A percentile compares a stretch with the other conserved stretches of the same genome.
These are phyloP conservation scores for Rhinella marina DNA, from an alignment of 2,797 vertebrate genomes.

Conservation along the genomic window DNA sequence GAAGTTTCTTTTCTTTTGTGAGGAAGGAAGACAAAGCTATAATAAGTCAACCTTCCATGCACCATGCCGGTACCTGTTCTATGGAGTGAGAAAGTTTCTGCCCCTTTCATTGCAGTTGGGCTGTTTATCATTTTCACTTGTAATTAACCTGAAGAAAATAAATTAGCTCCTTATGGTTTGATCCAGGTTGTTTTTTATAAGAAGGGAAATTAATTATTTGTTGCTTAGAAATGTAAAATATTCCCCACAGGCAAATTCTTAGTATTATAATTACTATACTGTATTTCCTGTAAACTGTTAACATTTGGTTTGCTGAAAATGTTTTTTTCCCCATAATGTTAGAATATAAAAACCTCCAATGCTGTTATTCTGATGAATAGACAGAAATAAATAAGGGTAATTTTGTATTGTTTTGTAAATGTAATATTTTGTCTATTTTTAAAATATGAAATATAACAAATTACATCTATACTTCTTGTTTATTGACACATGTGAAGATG, in stretches of 20 bases:
- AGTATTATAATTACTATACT: slow-evolving; percentile 19
- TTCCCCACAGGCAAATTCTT: slow-evolving; percentile 4
- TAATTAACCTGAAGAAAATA: slow-evolving; percentile 44
- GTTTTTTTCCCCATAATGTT: neutral
- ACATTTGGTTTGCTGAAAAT: neutral
- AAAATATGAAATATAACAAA: neutral
- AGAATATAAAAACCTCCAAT: neutral
- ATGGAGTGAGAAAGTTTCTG: slow-evolving; percentile 23
- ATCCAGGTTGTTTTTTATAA: slow-evolving; percentile 22
- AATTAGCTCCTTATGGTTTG: slow-evolving; percentile 23
- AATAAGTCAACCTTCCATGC: neutral
- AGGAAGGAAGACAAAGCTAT: neutral
- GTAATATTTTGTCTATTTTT: neutral
- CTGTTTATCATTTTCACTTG: slow-evolving; percentile 11
- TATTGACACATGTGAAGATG: too few relatives aligned
- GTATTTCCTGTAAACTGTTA: slow-evolving; percentile 20
- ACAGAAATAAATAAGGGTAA: neutral
- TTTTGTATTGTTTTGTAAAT: neutral
- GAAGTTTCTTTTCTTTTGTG: neutral
- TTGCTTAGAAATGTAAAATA: slow-evolving; percentile 18
- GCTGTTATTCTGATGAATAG: neutral
- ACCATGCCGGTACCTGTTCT: slow-evolving; percentile 12
- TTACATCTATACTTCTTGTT: neutral
- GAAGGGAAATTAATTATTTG: slow-evolving; percentile 30
- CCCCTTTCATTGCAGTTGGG: slow-evolving; percentile 25